Percentiles rank a stretch among this genome's conserved stretches.
Conservation (phyloP, 2,113 vertebrate genomes). For the Gopherus flavomarginatus region DNA sequence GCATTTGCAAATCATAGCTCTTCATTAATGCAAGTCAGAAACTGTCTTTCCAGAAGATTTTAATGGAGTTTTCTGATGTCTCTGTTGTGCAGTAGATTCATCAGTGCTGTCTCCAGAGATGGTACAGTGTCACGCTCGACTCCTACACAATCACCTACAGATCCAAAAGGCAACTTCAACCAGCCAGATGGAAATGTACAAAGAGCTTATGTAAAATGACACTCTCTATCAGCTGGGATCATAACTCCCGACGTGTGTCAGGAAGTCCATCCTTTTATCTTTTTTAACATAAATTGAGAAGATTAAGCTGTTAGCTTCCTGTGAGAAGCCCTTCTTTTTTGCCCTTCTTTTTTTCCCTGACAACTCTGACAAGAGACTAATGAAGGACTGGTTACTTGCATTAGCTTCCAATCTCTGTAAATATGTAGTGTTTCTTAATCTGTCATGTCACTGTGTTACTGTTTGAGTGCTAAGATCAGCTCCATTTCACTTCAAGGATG, state of each 20-base stretch:
- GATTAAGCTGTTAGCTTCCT: constrained; percentile 6
- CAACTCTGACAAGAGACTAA: constrained; percentile 21
- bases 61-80: background rate
- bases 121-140: background rate
- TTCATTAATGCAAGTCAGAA: background rate
- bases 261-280: constrained; percentile 33
- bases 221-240: background rate
- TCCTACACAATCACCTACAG: background rate
- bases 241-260: background rate
- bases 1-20: background rate
- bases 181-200: background rate
- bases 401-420: background rate
- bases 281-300: constrained; percentile 32
- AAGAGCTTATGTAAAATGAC: background rate
- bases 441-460: background rate
- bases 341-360: background rate
- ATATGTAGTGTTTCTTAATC: background rate
- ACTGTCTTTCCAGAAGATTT: background rate
- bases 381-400: background rate
- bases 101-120: background rate
- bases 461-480: background rate
- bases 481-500: constrained; percentile 4
- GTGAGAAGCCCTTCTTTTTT: background rate
- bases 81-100: background rate
- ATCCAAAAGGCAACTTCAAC: background rate